Evolutionary conservation across 2,888 invertebrate species (phyloP), one percentile per base, ranked within the genome.

Genomic region (Drosophila antonietae): DNA sequence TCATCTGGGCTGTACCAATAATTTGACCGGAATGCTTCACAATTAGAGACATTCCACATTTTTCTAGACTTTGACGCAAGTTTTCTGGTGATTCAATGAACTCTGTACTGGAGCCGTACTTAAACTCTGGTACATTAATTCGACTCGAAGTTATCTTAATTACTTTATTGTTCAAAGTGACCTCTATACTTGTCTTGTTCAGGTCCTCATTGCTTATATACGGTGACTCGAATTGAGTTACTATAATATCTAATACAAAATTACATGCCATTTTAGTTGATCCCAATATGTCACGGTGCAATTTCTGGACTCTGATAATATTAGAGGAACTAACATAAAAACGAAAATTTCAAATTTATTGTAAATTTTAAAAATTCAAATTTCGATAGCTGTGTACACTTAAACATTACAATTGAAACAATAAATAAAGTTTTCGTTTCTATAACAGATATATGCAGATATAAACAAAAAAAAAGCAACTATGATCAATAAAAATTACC

Each of bases 41-140:
- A 10, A 56, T 61, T 5, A 91, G 31, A 28, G 76, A 69, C 43
- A 91, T 66, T 6, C 91, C 91, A 43, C 76, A 78, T 2, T 62
- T 51, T 14, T 78, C 63, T 5, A 91, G 56, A 7, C 68, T 73
- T 3, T 67, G 35, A 0, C 71, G 80, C 15, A 91, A 67, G 0
- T 69, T 72, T 0, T 79, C 68, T 2, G 91, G 88, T 6, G 71
- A 52, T 1, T 76, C 67, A 0, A 41, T 18, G 47, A 91, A 89
- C 37, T 89, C 83, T 39, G 65, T 72, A n/a, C 87, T 80, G 6
- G 80, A 67, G 3, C 84, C 84, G 1, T 78, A 43, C 28, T 82
- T 81, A 18, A 91, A 91, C 9, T 91, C 91, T 1, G 63, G 61
- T 2, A 86, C 78, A 75, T 91, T 90, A 4, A 91, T 90, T 9